These are phyloP conservation scores for Dorcus hopei DNA, from an alignment of 2,888 invertebrate species.

Conservation along the genomic window DNA sequence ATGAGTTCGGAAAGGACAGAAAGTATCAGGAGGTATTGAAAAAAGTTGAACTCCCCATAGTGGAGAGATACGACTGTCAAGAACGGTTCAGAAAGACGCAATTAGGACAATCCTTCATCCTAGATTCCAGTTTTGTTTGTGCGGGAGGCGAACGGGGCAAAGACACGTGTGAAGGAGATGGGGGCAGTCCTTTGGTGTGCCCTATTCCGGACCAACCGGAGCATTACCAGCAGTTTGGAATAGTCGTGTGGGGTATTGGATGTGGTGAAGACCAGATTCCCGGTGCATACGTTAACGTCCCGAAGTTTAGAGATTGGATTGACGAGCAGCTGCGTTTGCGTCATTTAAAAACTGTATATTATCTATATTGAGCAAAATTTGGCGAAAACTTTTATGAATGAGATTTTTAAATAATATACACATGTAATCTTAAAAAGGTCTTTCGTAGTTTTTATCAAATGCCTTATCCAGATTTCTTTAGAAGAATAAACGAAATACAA, in stretches of 20 bases:
- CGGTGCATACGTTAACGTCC: constrained; percentile 73
- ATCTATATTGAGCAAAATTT: too few relatives aligned
- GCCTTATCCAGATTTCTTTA: too few relatives aligned
- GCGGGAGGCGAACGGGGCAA: constrained; percentile 70
- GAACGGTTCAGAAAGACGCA: constrained; percentile 58
- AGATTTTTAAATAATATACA: too few relatives aligned
- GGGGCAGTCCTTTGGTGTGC: constrained; percentile 75
- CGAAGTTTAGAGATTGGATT: constrained; percentile 66
- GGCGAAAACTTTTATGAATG: too few relatives aligned
- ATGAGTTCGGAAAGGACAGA: constrained; percentile 59
- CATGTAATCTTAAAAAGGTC: too few relatives aligned
- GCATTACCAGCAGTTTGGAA: constrained; percentile 59
- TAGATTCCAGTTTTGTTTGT: constrained; percentile 72
- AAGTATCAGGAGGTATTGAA: constrained; percentile 69
- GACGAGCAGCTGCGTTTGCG: constrained; percentile 34
- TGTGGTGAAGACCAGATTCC: constrained; percentile 67
- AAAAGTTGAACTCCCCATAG: constrained; percentile 65
- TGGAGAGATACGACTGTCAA: constrained; percentile 60
- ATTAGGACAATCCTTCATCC: constrained; percentile 61
- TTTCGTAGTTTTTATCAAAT: too few relatives aligned
- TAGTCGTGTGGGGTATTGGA: constrained; percentile 81
- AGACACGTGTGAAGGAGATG: constrained; percentile 78
- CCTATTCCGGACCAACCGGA: constrained; percentile 54
- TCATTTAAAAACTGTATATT: constrained; percentile 6
- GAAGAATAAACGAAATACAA: too few relatives aligned